Evolutionary conservation across 2,797 vertebrate species (phyloP).

Genomic region (Acanthurus tractus): DNA sequence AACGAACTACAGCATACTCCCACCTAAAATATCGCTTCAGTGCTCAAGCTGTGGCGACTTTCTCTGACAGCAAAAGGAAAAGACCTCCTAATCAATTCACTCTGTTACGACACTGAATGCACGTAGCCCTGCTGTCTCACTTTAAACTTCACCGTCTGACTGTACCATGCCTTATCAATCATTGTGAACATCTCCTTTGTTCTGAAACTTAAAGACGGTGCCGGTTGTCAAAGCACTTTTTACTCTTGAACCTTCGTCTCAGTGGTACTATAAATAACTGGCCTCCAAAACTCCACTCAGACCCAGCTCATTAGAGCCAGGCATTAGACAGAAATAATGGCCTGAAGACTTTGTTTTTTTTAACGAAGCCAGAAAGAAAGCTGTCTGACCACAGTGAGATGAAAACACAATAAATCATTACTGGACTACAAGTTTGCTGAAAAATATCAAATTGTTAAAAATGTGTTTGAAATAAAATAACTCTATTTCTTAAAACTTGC

Average conservation of each 20-base stretch:
- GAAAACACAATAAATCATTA: slow-evolving; percentile 24
- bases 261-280: slow-evolving; percentile 75
- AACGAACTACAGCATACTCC: slow-evolving; percentile 51
- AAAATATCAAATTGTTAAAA: slow-evolving; percentile 26
- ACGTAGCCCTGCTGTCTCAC: slow-evolving; percentile 25
- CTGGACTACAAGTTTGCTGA: slow-evolving; percentile 15
- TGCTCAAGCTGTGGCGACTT: slow-evolving; percentile 50
- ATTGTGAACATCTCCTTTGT: slow-evolving; percentile 64
- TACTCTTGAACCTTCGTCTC: slow-evolving; percentile 69
- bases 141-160: slow-evolving; percentile 53
- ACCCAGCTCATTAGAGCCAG: slow-evolving; percentile 73
- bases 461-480: slow-evolving; percentile 29
- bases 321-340: slow-evolving; percentile 66
- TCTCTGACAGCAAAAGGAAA: slow-evolving; percentile 52
- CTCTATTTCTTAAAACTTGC: slow-evolving; percentile 31
- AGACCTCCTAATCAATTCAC: slow-evolving; percentile 57
- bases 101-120: slow-evolving; percentile 46
- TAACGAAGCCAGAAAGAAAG: slow-evolving; percentile 45
- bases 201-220: slow-evolving; percentile 60
- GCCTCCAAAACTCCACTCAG: slow-evolving; percentile 59
- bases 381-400: slow-evolving; percentile 28
- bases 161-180: slow-evolving; percentile 67
- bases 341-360: slow-evolving; percentile 42
- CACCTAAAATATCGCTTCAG: slow-evolving; percentile 41
- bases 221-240: slow-evolving; percentile 61